Percentiles rank a stretch among this genome's conserved stretches.
phyloP scores from a whole-genome alignment of 2,113 vertebrate genomes.

The Lophochroa leadbeateri region DNA sequence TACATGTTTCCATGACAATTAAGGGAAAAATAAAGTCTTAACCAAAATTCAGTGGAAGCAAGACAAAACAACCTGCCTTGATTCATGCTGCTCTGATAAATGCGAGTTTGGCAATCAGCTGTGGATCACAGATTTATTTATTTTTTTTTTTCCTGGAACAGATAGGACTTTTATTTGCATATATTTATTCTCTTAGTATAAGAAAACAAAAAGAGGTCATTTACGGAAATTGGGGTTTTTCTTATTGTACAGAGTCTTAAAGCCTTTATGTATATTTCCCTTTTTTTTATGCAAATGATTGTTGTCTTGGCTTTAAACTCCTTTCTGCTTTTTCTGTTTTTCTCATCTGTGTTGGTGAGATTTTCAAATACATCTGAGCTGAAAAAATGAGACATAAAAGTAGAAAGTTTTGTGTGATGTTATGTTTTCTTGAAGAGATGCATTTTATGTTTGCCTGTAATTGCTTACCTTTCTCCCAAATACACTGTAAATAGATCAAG shows the following conservation, averaged over 20 bases:
- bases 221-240: not conserved
- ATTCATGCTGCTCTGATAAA: slow-evolving; percentile 19
- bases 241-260: not conserved
- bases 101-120: slow-evolving; percentile 3
- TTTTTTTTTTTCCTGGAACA: not conserved
- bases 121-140: not conserved
- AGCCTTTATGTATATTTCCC: not conserved
- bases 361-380: not conserved
- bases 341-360: not conserved
- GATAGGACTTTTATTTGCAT: not conserved
- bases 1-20: slow-evolving; percentile 47
- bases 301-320: not conserved
- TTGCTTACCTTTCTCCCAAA: not conserved
- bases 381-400: not conserved
- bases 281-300: not conserved
- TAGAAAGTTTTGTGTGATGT: not conserved
- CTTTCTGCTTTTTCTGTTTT: not conserved
- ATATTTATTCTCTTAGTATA: not conserved
- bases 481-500: not conserved
- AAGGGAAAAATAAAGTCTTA: slow-evolving; percentile 28
- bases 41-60: slow-evolving; percentile 8
- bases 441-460: not conserved
- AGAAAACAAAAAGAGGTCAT: not conserved
- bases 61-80: slow-evolving; percentile 35
- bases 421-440: not conserved